Evolutionary conservation across 2,888 invertebrate genomes (phyloP), one percentile per base, ranked within the genome.

Genomic region (Sepioteuthis lessoniana): DNA sequence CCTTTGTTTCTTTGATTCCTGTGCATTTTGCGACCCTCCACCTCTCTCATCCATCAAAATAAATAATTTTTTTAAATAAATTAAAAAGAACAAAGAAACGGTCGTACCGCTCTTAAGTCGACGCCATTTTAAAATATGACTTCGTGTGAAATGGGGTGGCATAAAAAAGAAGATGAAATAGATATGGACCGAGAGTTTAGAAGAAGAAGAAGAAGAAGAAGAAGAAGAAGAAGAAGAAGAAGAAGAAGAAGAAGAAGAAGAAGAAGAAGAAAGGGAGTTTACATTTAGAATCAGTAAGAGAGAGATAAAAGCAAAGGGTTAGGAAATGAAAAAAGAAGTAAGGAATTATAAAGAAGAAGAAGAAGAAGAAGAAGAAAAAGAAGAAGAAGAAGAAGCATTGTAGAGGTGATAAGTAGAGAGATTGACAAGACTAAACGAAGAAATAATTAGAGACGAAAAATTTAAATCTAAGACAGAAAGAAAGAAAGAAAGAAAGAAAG

Each of bases 71-170:
- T 60, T 31, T 31, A n/a, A 76, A 76, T 76, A 35, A 76, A 76
- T 76, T 76, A 31, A 60, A 76, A 76, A 19, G 10, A 76, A 10
- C n/a, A 76, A 76, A 76, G 76, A 76, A 76, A 76, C n/a, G n/a
- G 16, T n/a, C 76, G n/a, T 35, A 76, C 76, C 35, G 35, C 76
- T 35, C 16, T n/a, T 16, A n/a, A n/a, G 35, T 76, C 76, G 76
- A 76, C 76, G 76, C 76, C 76, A 76, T 76, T 76, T 76, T 76
- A n/a, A 76, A 76, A 76, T 76, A 76, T 76, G 76, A 35, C 76
- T 76, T 4, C n/a, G n/a, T 16, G n/a, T 76, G 35, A n/a, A 55
- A n/a, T 76, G 4, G 76, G 76, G 4, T 13, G 76, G n/a, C 76
- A 13, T 13, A 16, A n/a, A 76, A 10, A 76, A 35, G n/a, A 76